Base-by-base conservation (phyloP, 2,888 invertebrate genomes). In the Meta bourneti region DNA sequence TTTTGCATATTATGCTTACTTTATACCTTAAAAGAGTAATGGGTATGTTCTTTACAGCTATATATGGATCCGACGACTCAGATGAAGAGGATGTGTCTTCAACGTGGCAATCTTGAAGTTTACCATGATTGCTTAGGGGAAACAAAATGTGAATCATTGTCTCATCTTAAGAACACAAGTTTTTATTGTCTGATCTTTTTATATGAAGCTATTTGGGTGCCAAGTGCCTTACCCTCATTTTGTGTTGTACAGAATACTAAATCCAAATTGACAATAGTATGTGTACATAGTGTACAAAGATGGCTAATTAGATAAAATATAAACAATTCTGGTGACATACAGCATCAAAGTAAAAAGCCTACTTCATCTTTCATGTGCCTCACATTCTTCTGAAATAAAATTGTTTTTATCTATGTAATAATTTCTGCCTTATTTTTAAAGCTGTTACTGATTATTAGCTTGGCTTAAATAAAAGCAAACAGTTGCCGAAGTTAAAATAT, bases 51-150 rank as follows among this genome's bases (percentile, higher is more conserved):
- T 16, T 71, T 87, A 7, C 48, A 91, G 91, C 91, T 74, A 74
- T 87, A 11, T 91, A 91, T 82, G 91, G 91, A 82, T 91, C 91
- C n/a, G 91, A 91, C 78, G 87, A 91, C 51, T 91, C 91, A 48
- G 91, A 91, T 78, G 91, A 86, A 34, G 83, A 91, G 7, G 87
- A 91, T 11, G 34, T 70, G 54, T 54, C 20, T 70, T 77, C 78
- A 70, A 51, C 51, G 11, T 70, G 61, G 61, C 16, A 5, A 9
- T 16, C 16, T 6, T 61, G 61, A 61, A 61, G 5, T 9, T 4
- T 6, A 7, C 4, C 11, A 16, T 0, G 7, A 61, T 16, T 61
- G 61, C 61, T 61, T 16, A 9, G 34, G 34, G 34, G 8, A 8
- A 61, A 9, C 61, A 61, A 34, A 34, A 34, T 34, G 34, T 34